phyloP scores from a whole-genome alignment of 2,797 vertebrate species.

The Petrocephalus sullivani region DNA sequence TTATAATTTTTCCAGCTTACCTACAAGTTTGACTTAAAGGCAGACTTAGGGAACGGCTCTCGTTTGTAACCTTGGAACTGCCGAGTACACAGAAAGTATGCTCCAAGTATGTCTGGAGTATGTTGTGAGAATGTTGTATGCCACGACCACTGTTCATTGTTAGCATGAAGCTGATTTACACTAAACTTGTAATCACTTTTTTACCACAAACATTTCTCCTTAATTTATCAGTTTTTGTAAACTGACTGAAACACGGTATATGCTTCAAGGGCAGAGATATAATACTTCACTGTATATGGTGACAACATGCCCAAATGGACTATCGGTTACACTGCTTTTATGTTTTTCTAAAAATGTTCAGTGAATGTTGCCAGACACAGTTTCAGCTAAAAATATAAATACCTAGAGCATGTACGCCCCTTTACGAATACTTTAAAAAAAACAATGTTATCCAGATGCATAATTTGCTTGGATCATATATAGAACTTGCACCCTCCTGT shows the following conservation, averaged over 20 bases:
- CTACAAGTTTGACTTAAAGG: neutral
- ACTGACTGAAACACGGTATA: neutral
- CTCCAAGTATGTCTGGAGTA: neutral
- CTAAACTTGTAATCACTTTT: neutral
- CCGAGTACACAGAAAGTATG: neutral
- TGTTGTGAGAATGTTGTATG: neutral
- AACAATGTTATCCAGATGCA: neutral
- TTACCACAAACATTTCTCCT: neutral
- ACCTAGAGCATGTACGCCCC: neutral
- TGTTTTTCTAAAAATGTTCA: neutral
- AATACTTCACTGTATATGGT: neutral
- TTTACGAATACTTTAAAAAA: neutral
- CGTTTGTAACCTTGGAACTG: neutral
- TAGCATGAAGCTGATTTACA: neutral
- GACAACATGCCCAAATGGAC: neutral
- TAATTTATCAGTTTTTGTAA: neutral
- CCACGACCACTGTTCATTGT: neutral
- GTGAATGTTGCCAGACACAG: neutral
- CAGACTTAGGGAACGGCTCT: neutral
- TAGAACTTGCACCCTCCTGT: neutral
- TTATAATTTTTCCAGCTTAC: neutral
- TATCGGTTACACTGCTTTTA: neutral
- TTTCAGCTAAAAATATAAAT: neutral
- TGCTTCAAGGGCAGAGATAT: neutral
- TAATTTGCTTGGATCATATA: neutral